phyloP scores from a whole-genome alignment of 2,113 vertebrate species.

The Oryzias javanicus region DNA sequence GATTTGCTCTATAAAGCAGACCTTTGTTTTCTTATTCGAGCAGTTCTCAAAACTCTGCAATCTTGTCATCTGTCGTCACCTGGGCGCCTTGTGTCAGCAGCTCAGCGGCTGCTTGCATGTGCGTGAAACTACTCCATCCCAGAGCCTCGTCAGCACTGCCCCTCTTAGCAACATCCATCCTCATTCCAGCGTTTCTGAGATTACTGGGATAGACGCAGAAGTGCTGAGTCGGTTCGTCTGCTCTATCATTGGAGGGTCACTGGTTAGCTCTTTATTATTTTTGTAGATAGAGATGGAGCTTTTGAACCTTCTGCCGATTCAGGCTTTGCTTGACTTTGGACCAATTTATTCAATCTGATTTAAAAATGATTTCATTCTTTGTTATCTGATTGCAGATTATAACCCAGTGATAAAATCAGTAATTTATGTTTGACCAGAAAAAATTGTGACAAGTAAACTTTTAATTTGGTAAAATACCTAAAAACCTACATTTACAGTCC shows the following conservation, averaged over 20 bases:
- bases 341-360: neutral
- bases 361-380: no score
- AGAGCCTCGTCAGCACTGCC: constrained; percentile 49
- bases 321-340: constrained; percentile 3
- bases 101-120: constrained; percentile 1
- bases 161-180: constrained; percentile 4
- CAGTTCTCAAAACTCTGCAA: constrained; percentile 20
- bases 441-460: no score
- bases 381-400: no score
- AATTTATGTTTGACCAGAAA: no score
- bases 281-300: neutral
- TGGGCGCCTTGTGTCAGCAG: constrained; percentile 51
- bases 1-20: neutral
- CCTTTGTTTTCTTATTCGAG: neutral
- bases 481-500: no score
- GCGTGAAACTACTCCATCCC: constrained; percentile 2
- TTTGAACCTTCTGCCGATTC: neutral
- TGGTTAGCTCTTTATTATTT: constrained; percentile 2
- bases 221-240: constrained; percentile 7
- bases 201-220: neutral
- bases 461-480: no score
- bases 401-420: no score
- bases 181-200: constrained; percentile 10
- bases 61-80: constrained; percentile 24
- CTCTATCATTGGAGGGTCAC: constrained; percentile 4